Evolutionary conservation across 2,888 invertebrate genomes (phyloP).

Genomic region (Torymus texanus): DNA sequence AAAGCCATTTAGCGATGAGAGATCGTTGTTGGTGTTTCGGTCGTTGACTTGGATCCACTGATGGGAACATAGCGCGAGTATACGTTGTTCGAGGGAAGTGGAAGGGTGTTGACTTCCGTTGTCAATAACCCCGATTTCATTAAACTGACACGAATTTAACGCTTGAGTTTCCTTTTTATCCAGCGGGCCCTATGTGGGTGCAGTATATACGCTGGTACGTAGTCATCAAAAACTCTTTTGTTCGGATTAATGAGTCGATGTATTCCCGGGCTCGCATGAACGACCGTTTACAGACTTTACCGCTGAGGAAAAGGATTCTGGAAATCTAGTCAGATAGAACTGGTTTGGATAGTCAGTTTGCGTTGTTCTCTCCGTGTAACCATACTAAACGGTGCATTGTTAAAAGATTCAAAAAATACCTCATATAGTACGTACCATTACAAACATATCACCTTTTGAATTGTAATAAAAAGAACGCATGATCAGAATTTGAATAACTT

Average conservation of each 20-base stretch:
- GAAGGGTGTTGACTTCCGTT: conserved; percentile 55
- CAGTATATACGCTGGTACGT: neutral
- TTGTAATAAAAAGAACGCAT: too few relatives aligned
- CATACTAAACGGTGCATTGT: too few relatives aligned
- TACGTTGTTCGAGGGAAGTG: neutral
- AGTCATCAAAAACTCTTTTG: neutral
- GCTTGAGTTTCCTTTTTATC: conserved; percentile 57
- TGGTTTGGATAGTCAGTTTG: too few relatives aligned
- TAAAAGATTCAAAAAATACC: too few relatives aligned
- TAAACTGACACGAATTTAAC: conserved; percentile 46
- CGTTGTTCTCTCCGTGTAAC: too few relatives aligned
- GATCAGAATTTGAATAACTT: too few relatives aligned
- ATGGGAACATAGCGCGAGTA: conserved; percentile 19
- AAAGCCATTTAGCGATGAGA: neutral
- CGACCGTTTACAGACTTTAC: too few relatives aligned
- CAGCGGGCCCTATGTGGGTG: conserved; percentile 11
- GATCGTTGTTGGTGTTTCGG: neutral
- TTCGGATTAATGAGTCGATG: neutral
- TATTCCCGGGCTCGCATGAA: too few relatives aligned
- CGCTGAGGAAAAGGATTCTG: too few relatives aligned
- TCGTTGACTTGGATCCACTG: neutral
- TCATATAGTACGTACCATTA: too few relatives aligned
- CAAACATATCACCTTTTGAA: too few relatives aligned
- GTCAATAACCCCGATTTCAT: conserved; percentile 49
- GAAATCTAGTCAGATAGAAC: too few relatives aligned